phyloP scores from a whole-genome alignment of 2,888 invertebrate species.

The Chromoteleia sp. region DNA sequence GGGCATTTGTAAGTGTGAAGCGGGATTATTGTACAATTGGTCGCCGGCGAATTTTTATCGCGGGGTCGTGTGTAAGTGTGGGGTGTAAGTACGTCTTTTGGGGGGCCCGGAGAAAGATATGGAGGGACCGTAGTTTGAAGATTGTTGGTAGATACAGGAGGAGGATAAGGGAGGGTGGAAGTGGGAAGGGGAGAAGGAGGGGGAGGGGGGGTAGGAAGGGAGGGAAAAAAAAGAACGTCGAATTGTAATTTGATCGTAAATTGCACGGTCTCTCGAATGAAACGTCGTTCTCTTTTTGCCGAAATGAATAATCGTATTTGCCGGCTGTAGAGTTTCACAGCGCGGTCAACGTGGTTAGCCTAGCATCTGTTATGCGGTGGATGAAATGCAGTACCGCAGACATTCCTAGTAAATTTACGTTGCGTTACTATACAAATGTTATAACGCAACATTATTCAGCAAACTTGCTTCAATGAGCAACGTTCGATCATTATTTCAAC shows the following conservation, averaged over 20 bases:
- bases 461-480: conserved; percentile 69
- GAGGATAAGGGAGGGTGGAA: conserved; percentile 40
- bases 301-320: conserved; percentile 72
- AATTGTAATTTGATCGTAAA: conserved; percentile 72
- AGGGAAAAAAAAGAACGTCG: conserved; percentile 61
- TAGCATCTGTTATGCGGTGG: conserved; percentile 72
- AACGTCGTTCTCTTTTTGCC: conserved; percentile 70
- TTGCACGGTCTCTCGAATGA: conserved; percentile 71
- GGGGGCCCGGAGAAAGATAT: no score
- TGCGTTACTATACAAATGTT: conserved; percentile 70
- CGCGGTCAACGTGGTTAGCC: conserved; percentile 71
- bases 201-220: conserved; percentile 13
- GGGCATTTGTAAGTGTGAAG: no score
- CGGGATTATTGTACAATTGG: no score
- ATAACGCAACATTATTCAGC: conserved; percentile 71
- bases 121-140: no score
- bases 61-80: no score
- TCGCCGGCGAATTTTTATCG: no score
- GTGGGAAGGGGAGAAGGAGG: background rate
- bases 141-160: no score
- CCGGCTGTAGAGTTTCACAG: conserved; percentile 71
- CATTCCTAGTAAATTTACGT: conserved; percentile 72
- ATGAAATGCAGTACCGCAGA: conserved; percentile 72
- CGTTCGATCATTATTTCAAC: conserved; percentile 70
- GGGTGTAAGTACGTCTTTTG: no score